Evolutionary conservation across 2,888 invertebrate genomes (phyloP).

Genomic region (Chymomyza fuscimana): DNA sequence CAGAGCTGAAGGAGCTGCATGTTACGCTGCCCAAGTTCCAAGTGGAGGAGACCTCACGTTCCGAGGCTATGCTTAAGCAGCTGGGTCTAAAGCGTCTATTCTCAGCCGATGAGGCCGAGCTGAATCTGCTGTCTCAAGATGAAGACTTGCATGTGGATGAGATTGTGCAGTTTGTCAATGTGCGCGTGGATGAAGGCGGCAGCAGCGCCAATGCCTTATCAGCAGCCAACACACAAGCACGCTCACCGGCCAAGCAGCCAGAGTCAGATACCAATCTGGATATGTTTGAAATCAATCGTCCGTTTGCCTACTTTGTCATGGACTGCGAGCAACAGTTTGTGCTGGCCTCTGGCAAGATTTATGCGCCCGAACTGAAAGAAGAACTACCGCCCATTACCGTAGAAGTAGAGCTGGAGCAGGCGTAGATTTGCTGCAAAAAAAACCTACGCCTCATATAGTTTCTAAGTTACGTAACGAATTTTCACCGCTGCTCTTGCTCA

Average conservation of each 20-base stretch:
- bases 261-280: slow-evolving; percentile 66
- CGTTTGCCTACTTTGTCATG: slow-evolving; percentile 84
- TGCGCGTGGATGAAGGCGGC: slow-evolving; percentile 83
- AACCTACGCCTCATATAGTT: slow-evolving; percentile 31
- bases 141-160: slow-evolving; percentile 85
- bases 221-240: slow-evolving; percentile 59
- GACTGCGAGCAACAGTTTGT: slow-evolving; percentile 82
- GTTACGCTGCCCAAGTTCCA: slow-evolving; percentile 83
- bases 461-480: slow-evolving; percentile 66
- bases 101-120: slow-evolving; percentile 82
- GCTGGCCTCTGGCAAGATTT: slow-evolving; percentile 83
- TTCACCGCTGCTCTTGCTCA: slow-evolving; percentile 54
- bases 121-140: slow-evolving; percentile 82
- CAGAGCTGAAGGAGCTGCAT: slow-evolving; percentile 77
- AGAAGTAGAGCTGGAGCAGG: slow-evolving; percentile 71
- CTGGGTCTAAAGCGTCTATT: slow-evolving; percentile 83
- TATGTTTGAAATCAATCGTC: slow-evolving; percentile 82
- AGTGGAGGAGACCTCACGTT: slow-evolving; percentile 84
- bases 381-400: slow-evolving; percentile 61
- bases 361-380: slow-evolving; percentile 79
- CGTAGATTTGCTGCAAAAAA: slow-evolving; percentile 40
- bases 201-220: slow-evolving; percentile 80
- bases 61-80: slow-evolving; percentile 82
- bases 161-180: slow-evolving; percentile 84
- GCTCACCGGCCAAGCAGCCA: slow-evolving; percentile 46